A percentile compares a stretch with the other conserved stretches of the same genome.
phyloP scores from a whole-genome alignment of 2,888 invertebrate species.

The Onthophagus sagittarius region DNA sequence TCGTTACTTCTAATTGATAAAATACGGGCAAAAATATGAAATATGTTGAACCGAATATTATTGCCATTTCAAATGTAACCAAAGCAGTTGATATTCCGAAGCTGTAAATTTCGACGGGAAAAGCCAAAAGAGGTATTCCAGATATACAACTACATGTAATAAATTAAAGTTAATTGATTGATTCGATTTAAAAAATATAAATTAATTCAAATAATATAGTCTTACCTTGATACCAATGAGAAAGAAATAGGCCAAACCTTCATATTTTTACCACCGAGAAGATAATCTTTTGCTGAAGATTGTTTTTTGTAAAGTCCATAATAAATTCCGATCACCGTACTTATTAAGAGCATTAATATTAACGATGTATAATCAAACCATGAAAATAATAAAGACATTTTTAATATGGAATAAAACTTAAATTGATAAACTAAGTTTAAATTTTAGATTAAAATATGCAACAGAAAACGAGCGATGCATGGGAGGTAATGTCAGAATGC shows the following conservation, averaged over 20 bases:
- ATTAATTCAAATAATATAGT: constrained; percentile 25
- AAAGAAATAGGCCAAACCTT: constrained; percentile 63
- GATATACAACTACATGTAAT: constrained; percentile 64
- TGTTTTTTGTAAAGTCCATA: constrained; percentile 52
- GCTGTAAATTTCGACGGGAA: constrained; percentile 70
- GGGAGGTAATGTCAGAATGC: no score
- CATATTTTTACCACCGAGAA: constrained; percentile 65
- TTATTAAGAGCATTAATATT: constrained; percentile 46
- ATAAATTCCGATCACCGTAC: constrained; percentile 53
- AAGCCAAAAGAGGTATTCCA: constrained; percentile 69
- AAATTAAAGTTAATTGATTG: no score
- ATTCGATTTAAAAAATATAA: constrained; percentile 52
- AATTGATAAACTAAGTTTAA: no score
- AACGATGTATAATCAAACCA: constrained; percentile 34
- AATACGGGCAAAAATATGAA: constrained; percentile 61
- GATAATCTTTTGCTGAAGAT: constrained; percentile 59
- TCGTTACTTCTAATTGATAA: constrained; percentile 64
- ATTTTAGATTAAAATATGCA: no score
- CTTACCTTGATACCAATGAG: constrained; percentile 41
- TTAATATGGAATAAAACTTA: background rate
- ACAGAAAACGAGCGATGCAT: no score
- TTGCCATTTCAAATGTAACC: constrained; percentile 46
- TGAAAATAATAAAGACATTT: constrained; percentile 21
- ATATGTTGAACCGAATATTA: constrained; percentile 36
- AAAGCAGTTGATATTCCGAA: constrained; percentile 63